Base-by-base conservation (phyloP, 1,140 invertebrate genomes). In the Penaeus indicus region DNA sequence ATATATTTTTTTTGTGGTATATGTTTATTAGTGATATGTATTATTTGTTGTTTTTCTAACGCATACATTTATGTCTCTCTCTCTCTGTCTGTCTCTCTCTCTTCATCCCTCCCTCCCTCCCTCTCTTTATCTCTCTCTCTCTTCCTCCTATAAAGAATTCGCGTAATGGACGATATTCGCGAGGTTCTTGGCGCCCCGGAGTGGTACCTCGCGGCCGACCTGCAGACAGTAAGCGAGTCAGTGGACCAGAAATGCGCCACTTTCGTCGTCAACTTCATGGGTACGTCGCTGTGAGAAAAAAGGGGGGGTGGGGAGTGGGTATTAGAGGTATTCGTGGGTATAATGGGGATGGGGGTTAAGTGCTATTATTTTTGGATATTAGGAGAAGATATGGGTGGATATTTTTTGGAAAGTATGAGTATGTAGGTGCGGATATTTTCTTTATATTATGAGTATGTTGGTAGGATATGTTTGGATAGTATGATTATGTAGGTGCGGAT, bases 201-300 rank as follows among this genome's bases (percentile, higher is more conserved):
- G 91, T 98, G 97, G 97, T 96, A 97, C 94, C 92, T 98, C 69
- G 96, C 96, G 11, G 95, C 97, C 18, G 97, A 98, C 93, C 95
- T 95, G 62, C 94, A 97, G 21, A 95, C 96, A 92, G 97, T 97
- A 0, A 96, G 95, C 92, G 94, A 94, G 47, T 93, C 98, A 75
- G 95, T 97, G 90, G 94, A 95, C 90, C 96, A 96, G 77, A 94
- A 95, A 85, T 98, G 97, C 92, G 94, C 98, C n/a, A 97, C 98
- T 93, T 94, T 98, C 91, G 94, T 97, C 62, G 93, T 98, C 86
- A 96, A 98, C 92, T 98, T 98, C 92, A 96, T 96, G 94, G 96
- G 95, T 95, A 92, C 91, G 69, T 69, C 32, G 21, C 54, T 22
- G 38, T 67, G 0, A 47, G 62, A 13, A 32, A 16, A 64, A n/a